phyloP scores from a whole-genome alignment of 2,797 vertebrate genomes.

The Gambusia yucatana region DNA sequence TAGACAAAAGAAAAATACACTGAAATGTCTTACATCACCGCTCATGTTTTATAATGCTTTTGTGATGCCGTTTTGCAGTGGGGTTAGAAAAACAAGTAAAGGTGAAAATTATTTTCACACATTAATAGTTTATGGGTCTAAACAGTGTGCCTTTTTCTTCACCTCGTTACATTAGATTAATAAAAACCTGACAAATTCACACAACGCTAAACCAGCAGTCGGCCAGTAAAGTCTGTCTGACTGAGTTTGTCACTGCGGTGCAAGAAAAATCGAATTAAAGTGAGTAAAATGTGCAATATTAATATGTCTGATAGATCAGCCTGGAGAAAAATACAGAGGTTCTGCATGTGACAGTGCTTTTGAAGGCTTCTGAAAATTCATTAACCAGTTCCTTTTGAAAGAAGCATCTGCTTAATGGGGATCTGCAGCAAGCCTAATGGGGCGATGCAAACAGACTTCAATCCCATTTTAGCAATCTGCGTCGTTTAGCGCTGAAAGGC shows the following conservation, averaged over 20 bases:
- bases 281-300: slow-evolving; percentile 9
- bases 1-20: background rate
- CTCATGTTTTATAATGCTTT: background rate
- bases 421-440: slow-evolving; percentile 68
- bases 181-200: slow-evolving; percentile 5
- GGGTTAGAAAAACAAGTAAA: background rate
- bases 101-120: background rate
- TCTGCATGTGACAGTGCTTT: slow-evolving; percentile 22
- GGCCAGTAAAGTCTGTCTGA: background rate
- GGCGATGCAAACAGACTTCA: slow-evolving; percentile 64
- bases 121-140: too few relatives aligned
- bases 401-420: slow-evolving; percentile 67
- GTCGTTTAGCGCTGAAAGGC: slow-evolving; percentile 46
- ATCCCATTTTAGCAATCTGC: slow-evolving; percentile 67
- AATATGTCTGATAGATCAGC: slow-evolving; percentile 8
- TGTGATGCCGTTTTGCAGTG: background rate
- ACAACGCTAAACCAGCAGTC: background rate
- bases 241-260: background rate
- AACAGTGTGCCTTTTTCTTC: background rate
- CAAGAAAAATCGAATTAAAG: slow-evolving; percentile 10
- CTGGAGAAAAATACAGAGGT: slow-evolving; percentile 10
- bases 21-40: background rate
- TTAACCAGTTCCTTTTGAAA: slow-evolving; percentile 58
- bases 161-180: background rate
- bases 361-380: slow-evolving; percentile 37